phyloP scores from a whole-genome alignment of 2,113 vertebrate genomes.

The Callionymus lyra region DNA sequence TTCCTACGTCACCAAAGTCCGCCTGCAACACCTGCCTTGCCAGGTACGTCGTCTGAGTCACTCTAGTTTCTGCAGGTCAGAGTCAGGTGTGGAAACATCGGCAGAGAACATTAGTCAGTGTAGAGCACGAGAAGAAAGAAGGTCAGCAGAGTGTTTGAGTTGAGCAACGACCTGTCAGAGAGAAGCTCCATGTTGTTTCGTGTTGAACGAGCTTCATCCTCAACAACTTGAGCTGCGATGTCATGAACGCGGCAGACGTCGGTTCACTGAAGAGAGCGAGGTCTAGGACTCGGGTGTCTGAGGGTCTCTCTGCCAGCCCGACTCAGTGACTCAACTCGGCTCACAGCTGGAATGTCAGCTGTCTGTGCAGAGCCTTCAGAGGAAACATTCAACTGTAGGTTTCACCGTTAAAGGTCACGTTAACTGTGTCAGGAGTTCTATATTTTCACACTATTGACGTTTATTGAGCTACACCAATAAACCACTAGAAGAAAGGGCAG shows the following conservation, averaged over 20 bases:
- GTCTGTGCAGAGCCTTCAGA: constrained; percentile 60
- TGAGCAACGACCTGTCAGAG: no score
- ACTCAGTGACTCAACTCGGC: constrained; percentile 59
- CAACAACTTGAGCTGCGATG: constrained; percentile 15
- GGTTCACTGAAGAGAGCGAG: constrained; percentile 40
- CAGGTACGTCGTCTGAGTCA: constrained; percentile 63
- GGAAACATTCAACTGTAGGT: constrained; percentile 36
- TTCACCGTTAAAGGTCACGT: not conserved
- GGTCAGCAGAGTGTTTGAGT: constrained; percentile 33
- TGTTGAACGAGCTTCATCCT: no score
- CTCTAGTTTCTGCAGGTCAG: not conserved
- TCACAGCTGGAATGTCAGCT: constrained; percentile 69
- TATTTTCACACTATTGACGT: no score
- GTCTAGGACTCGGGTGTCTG: constrained; percentile 59
- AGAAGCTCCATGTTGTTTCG: no score
- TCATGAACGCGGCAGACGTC: constrained; percentile 25
- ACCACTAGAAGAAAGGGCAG: no score
- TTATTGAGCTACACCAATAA: no score
- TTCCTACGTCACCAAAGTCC: constrained; percentile 79
- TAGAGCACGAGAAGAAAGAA: constrained; percentile 24
- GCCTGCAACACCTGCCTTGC: constrained; percentile 85
- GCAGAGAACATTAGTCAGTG: constrained; percentile 4
- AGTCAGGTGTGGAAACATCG: constrained; percentile 11
- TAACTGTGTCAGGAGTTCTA: not conserved
- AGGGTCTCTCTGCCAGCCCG: constrained; percentile 49